Conservation (phyloP, 2,797 vertebrate species). For the Liasis olivaceus region DNA sequence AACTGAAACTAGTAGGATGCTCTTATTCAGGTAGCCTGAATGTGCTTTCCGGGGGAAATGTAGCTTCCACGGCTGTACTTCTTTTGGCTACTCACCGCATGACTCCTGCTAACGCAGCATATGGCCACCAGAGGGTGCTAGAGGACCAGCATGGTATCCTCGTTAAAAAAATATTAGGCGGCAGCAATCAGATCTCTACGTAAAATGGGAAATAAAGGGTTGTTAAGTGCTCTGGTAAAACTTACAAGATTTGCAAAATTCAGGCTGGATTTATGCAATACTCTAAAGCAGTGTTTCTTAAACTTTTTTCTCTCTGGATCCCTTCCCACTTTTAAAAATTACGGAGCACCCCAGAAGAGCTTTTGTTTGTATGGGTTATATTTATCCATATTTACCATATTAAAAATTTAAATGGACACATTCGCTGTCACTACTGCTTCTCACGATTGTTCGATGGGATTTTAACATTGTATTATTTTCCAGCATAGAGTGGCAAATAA, state of each 20-base stretch:
- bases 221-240: background rate
- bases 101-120: background rate
- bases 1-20: background rate
- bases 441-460: background rate
- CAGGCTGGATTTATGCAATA: background rate
- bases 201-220: background rate
- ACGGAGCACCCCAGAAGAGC: background rate
- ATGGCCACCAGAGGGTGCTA: slow-evolving; percentile 53
- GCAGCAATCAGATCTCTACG: background rate
- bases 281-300: background rate
- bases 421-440: background rate
- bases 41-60: background rate
- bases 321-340: background rate
- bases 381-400: background rate
- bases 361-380: background rate
- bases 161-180: background rate
- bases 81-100: background rate
- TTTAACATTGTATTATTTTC: background rate
- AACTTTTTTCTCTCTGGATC: background rate
- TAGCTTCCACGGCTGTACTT: background rate
- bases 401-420: background rate
- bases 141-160: slow-evolving; percentile 1
- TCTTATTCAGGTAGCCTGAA: background rate
- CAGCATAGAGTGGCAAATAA: background rate
- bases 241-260: background rate